Evolutionary conservation across 2,797 vertebrate genomes (phyloP).

Genomic region (Danio albolineatus): DNA sequence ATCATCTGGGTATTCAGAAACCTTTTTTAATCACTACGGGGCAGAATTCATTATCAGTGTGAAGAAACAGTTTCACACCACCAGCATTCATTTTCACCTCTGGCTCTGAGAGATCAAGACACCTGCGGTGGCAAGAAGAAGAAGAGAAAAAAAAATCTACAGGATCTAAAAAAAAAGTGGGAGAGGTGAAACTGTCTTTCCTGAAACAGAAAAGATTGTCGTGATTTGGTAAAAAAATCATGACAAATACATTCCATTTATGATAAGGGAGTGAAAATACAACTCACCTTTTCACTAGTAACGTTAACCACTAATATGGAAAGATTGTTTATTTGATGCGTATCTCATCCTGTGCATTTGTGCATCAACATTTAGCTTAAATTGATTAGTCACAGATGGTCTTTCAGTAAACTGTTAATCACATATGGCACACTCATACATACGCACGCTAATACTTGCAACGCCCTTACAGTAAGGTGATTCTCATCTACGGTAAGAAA

Average conservation of each 20-base stretch:
- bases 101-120: constrained; percentile 38
- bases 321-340: not conserved
- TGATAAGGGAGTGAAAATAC: no score
- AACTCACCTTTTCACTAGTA: not conserved
- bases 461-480: not conserved
- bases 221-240: not conserved
- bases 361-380: not conserved
- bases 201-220: not conserved
- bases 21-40: constrained; percentile 49
- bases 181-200: not conserved
- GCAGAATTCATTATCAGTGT: constrained; percentile 58
- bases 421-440: constrained; percentile 9
- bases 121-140: constrained; percentile 11
- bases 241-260: not conserved
- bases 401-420: constrained; percentile 23
- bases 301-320: not conserved
- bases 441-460: not conserved
- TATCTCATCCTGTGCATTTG: not conserved
- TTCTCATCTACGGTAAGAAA: not conserved
- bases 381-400: constrained; percentile 27
- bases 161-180: not conserved
- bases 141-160: constrained; percentile 8
- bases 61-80: constrained; percentile 57
- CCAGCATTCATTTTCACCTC: constrained; percentile 62
- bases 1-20: constrained; percentile 43